Base-by-base conservation (phyloP, 1,140 invertebrate genomes). In the Delia radicum region DNA sequence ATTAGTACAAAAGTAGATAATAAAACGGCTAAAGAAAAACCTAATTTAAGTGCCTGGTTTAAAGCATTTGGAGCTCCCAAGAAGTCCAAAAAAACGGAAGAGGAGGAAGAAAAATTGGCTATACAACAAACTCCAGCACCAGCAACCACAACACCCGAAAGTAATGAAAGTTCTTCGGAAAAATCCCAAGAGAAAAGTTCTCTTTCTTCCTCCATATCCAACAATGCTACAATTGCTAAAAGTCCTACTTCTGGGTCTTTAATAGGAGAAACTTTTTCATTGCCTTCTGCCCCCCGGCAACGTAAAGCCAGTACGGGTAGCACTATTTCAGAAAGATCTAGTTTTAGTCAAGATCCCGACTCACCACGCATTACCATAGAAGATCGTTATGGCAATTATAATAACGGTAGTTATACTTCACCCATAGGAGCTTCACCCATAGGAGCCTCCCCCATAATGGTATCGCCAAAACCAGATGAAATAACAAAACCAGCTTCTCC, bases 21-120 rank as follows among this genome's bases (percentile, higher is more conserved):
- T 4, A 94, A 79, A 21, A 18, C 72, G 1, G 62, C 77, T 10
- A 80, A 91, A 84, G 91, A 93, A 18, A 95, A 94, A 69, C 94
- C 95, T 0, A 95, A 96, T 87, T 88, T 95, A 55, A 95, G 93
- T 84, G 95, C 94, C 13, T 96, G 94, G 95, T 94, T 96, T 73
- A 95, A 95, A 87, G 94, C 94, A 0, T 96, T 96, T 85, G 94
- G 95, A 48, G 92, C 92, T 0, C 94, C 94, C 6, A 95, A 90
- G 84, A 88, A 88, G 33, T 79, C 75, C 18, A 86, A 87, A 27
- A 82, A 83, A 42, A 83, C 87, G 62, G 73, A 79, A 4, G 88
- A 88, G 10, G 81, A 81, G 26, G 84, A 87, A 46, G 88, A 89
- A 76, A n/a, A n/a, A n/a, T n/a, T n/a, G n/a, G n/a, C n/a, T n/a